phyloP scores from a whole-genome alignment of 2,113 vertebrate species.

The Rissa tridactyla region DNA sequence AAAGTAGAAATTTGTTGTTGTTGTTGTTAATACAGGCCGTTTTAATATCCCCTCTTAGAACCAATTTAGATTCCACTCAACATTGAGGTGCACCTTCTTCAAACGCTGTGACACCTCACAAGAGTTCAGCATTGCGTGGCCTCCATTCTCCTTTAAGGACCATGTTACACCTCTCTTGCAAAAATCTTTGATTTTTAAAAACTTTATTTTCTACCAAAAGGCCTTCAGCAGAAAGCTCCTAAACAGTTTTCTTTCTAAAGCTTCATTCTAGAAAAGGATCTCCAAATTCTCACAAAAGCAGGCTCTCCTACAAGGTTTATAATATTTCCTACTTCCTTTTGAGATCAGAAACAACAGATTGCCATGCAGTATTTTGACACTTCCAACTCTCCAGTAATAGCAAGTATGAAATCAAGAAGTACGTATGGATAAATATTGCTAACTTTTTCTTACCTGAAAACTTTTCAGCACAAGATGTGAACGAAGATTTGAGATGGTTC shows the following conservation, averaged over 20 bases:
- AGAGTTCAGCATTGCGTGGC: fast-evolving
- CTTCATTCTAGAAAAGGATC: neutral
- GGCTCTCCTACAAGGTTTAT: neutral
- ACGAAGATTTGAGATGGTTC: neutral
- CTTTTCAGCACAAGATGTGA: neutral
- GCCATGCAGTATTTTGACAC: neutral
- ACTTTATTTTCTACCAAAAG: neutral
- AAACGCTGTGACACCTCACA: neutral
- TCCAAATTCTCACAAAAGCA: neutral
- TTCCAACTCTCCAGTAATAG: neutral
- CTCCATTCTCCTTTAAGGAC: neutral
- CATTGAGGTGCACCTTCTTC: neutral
- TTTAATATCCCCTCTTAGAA: neutral
- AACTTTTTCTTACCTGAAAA: neutral
- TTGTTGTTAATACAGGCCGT: neutral
- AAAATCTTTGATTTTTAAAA: neutral
- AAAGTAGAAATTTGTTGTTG: neutral
- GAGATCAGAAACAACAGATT: neutral
- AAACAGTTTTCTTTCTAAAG: neutral
- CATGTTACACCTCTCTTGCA: neutral
- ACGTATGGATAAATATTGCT: neutral
- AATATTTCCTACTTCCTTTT: neutral
- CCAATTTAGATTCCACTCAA: neutral
- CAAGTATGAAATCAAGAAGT: neutral
- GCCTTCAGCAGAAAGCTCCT: neutral